A percentile compares a stretch with the other conserved stretches of the same genome.
phyloP scores from a whole-genome alignment of 2,888 invertebrate species.

The Caenorhabditis sp. region DNA sequence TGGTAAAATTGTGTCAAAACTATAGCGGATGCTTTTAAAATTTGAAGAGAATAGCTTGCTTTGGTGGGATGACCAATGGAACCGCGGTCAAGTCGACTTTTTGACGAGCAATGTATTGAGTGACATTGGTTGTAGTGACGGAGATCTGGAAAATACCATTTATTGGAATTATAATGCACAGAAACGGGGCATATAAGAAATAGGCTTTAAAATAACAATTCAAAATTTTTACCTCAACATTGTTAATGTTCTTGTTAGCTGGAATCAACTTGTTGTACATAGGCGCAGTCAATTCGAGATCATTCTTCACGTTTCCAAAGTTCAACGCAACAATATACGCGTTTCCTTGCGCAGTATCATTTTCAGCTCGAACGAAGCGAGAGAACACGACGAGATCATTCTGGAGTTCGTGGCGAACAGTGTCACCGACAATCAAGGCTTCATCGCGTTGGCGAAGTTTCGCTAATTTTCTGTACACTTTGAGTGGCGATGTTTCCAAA shows the following conservation, averaged over 20 bases:
- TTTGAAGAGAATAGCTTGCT: slow-evolving; percentile 51
- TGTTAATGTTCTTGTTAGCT: slow-evolving; percentile 24
- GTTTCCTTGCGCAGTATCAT: slow-evolving; percentile 44
- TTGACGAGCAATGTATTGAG: slow-evolving; percentile 33
- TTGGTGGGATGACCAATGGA: slow-evolving; percentile 40
- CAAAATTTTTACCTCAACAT: slow-evolving; percentile 28
- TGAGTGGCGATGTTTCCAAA: slow-evolving; percentile 45
- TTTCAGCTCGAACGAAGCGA: slow-evolving; percentile 30
- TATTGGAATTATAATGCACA: neutral
- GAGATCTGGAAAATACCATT: slow-evolving; percentile 31
- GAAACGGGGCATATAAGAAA: too few relatives aligned
- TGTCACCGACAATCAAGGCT: slow-evolving; percentile 51
- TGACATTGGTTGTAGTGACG: slow-evolving; percentile 45
- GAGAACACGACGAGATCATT: slow-evolving; percentile 50
- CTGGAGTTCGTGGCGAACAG: slow-evolving; percentile 37
- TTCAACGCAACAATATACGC: slow-evolving; percentile 44
- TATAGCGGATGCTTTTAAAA: slow-evolving; percentile 18
- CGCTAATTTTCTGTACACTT: slow-evolving; percentile 57
- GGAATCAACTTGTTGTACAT: slow-evolving; percentile 36
- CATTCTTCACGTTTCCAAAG: slow-evolving; percentile 40
- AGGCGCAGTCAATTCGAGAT: slow-evolving; percentile 17
- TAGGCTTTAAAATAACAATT: too few relatives aligned
- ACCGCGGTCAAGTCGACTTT: slow-evolving; percentile 27
- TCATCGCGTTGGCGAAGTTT: slow-evolving; percentile 60
- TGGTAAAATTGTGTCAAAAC: neutral